Conservation (phyloP, 1,140 invertebrate genomes). For the Scaptomyza montana region DNA sequence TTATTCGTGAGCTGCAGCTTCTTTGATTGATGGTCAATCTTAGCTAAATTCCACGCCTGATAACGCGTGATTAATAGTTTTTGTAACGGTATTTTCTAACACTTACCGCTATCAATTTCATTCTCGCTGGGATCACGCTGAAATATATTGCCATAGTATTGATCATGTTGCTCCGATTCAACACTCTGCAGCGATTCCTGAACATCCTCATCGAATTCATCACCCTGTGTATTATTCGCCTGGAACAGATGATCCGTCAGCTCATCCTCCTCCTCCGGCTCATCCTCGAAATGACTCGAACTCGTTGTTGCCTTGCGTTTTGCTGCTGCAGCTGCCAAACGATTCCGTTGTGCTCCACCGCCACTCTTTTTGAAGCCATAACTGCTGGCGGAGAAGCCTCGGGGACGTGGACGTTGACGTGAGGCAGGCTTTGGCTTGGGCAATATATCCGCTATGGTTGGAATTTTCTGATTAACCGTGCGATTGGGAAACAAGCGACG, state of each 20-base stretch:
- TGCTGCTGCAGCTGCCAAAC: slow-evolving; percentile 49
- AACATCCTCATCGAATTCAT: slow-evolving; percentile 76
- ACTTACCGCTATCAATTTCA: slow-evolving; percentile 78
- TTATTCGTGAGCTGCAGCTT: slow-evolving; percentile 20
- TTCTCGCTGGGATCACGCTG: slow-evolving; percentile 80
- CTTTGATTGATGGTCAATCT: slow-evolving; percentile 34
- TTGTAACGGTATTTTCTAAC: not conserved
- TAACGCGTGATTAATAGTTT: slow-evolving; percentile 4
- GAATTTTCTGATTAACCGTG: slow-evolving; percentile 84
- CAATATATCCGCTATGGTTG: slow-evolving; percentile 86
- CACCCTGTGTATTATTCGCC: slow-evolving; percentile 43
- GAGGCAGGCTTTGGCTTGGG: slow-evolving; percentile 77
- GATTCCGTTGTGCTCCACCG: slow-evolving; percentile 60
- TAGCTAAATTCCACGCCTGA: slow-evolving; percentile 16
- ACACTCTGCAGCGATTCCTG: slow-evolving; percentile 86
- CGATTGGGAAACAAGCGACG: slow-evolving; percentile 86
- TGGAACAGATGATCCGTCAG: slow-evolving; percentile 42
- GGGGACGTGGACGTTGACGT: slow-evolving; percentile 50
- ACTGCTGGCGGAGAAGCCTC: slow-evolving; percentile 59
- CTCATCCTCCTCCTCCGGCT: slow-evolving; percentile 35
- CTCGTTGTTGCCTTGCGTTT: slow-evolving; percentile 42
- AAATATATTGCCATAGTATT: slow-evolving; percentile 84
- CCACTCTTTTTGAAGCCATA: slow-evolving; percentile 53
- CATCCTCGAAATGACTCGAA: slow-evolving; percentile 30
- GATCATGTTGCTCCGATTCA: slow-evolving; percentile 86